Evolutionary conservation across 2,888 invertebrate genomes (phyloP).

Genomic region (Salticus scenicus): DNA sequence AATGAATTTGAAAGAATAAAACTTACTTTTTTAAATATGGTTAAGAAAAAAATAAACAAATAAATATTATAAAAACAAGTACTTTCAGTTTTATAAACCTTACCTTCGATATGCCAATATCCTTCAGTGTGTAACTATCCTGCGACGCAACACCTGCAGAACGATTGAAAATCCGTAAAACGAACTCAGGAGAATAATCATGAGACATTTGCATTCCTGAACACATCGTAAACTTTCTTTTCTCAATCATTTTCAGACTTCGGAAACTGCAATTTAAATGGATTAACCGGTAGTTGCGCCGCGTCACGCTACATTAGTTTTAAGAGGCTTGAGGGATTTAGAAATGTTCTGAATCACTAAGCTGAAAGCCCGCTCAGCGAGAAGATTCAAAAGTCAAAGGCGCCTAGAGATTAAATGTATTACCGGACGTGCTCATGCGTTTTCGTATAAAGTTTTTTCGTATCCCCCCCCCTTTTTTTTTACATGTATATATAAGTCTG

Average conservation of each 20-base stretch:
- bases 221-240: neutral
- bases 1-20: too few relatives aligned
- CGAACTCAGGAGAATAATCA: neutral
- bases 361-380: neutral
- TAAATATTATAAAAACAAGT: too few relatives aligned
- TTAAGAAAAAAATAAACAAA: neutral
- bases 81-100: too few relatives aligned
- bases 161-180: neutral
- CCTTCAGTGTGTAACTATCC: neutral
- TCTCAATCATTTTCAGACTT: neutral
- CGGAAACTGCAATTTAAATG: neutral
- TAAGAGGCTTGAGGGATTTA: neutral
- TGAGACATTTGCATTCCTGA: neutral
- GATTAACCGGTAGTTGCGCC: neutral
- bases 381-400: slow-evolving; percentile 1
- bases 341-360: slow-evolving; percentile 6
- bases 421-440: neutral
- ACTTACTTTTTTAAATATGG: too few relatives aligned
- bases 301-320: neutral
- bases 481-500: too few relatives aligned
- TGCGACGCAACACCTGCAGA: neutral
- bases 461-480: neutral
- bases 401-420: neutral
- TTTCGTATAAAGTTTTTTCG: neutral
- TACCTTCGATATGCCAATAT: too few relatives aligned